Conservation (phyloP, 2,113 vertebrate species). For the Naja naja region DNA sequence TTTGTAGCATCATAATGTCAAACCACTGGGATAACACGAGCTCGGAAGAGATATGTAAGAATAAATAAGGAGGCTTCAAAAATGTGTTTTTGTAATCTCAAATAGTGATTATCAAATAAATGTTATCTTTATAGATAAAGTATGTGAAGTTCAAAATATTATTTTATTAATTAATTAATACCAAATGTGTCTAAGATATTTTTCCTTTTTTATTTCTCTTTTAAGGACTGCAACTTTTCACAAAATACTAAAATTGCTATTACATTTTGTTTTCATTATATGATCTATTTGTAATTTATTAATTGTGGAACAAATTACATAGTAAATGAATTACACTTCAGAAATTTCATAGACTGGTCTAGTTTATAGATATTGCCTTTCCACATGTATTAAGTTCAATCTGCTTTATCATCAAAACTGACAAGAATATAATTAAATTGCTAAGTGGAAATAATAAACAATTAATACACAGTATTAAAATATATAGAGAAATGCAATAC, state of each 20-base stretch:
- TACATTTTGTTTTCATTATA: conserved; percentile 37
- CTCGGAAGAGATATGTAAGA: background rate
- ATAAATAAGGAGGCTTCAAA: conserved; percentile 15
- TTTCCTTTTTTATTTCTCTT: conserved; percentile 17
- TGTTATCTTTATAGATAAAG: conserved; percentile 23
- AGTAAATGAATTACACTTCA: conserved; percentile 5
- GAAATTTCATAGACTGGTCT: fast-evolving
- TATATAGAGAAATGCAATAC: background rate
- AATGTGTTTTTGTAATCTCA: background rate
- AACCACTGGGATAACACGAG: background rate
- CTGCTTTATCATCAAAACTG: background rate
- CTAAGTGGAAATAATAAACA: conserved; percentile 1
- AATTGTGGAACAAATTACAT: background rate
- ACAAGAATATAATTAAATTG: conserved; percentile 1
- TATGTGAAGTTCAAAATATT: conserved; percentile 13
- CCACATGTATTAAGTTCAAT: background rate
- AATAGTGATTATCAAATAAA: conserved; percentile 49
- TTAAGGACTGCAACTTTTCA: conserved; percentile 18
- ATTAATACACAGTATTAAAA: conserved; percentile 20
- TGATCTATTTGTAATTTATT: conserved; percentile 23
- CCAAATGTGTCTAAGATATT: background rate
- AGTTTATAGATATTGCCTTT: background rate
- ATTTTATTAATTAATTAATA: background rate
- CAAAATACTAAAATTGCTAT: conserved; percentile 19
- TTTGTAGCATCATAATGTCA: conserved; percentile 15